phyloP scores from a whole-genome alignment of 35 echinoderm and acorn worm species.

The Acanthaster planci region DNA sequence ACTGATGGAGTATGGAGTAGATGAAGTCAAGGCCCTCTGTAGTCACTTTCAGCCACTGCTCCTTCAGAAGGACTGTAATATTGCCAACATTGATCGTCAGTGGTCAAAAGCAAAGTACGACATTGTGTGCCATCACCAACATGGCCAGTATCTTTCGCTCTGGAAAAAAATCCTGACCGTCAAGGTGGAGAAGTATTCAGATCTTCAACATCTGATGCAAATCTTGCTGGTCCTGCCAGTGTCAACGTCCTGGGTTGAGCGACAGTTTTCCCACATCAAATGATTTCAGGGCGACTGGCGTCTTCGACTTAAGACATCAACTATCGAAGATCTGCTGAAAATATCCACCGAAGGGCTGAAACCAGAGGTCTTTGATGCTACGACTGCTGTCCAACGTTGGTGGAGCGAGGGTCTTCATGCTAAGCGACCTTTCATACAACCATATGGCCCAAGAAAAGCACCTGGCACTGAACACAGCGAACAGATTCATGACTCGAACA shows the following conservation, averaged over 20 bases:
- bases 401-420: neutral
- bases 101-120: neutral
- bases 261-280: slow-evolving; percentile 52
- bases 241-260: slow-evolving; percentile 47
- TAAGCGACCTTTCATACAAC: neutral
- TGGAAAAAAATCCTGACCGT: neutral
- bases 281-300: slow-evolving; percentile 57
- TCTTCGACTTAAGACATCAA: slow-evolving; percentile 20
- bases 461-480: neutral
- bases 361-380: slow-evolving; percentile 25
- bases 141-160: neutral
- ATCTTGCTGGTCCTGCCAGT: slow-evolving; percentile 54
- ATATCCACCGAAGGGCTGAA: slow-evolving; percentile 56
- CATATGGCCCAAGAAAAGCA: neutral
- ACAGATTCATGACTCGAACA: neutral
- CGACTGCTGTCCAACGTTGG: slow-evolving; percentile 45
- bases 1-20: slow-evolving; percentile 43
- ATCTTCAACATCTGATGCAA: slow-evolving; percentile 30
- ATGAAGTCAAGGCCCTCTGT: neutral
- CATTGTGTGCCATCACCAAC: neutral
- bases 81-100: neutral
- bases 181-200: slow-evolving; percentile 2
- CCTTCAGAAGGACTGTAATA: neutral
- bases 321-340: slow-evolving; percentile 42
- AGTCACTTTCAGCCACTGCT: slow-evolving; percentile 33